Evolutionary conservation across 2,797 vertebrate genomes (phyloP), one percentile per base, ranked within the genome.

Genomic region (Poeciliopsis gracilis): DNA sequence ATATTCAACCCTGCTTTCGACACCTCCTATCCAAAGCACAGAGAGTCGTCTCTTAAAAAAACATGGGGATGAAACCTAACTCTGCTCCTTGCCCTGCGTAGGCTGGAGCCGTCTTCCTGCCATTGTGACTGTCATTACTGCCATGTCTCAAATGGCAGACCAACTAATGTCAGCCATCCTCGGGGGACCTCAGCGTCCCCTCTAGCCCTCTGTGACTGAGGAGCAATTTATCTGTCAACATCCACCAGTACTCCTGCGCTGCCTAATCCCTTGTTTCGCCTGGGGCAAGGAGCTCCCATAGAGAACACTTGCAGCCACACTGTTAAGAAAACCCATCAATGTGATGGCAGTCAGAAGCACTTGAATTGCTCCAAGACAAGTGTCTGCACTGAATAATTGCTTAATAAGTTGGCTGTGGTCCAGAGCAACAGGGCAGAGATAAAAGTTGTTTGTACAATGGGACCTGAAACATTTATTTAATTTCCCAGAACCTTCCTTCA

Each of bases 151-250:
- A 91, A 94, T 94, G 88, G 92, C 93, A 5, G 74, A 82, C 77
- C 18, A 12, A 89, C 90, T 93, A 92, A 93, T 92, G 92, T 91
- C 91, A 84, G 90, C 86, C 84, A 53, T 92, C 88, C 93, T 91
- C 89, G 43, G 45, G 93, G 91, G 91, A 93, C 88, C 89, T 80
- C 67, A 6, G 76, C 84, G 86, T 93, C 89, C 90, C 92, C 90
- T 94, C 87, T 75, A 82, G 93, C 87, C 81, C 90, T 87, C 89
- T 90, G 86, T 91, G 88, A 93, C 90, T 82, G 93, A 94, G 86
- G 90, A 92, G 94, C 93, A 94, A 96, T 96, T 95, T 94, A 95
- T 95, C 94, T 95, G 94, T 96, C 95, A 95, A 94, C 94, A 87
- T 92, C 91, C 88, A 82, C 89, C 84, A 87, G 87, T 82, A 72